Evolutionary conservation across 1,140 invertebrate genomes (phyloP), one percentile per base, ranked within the genome.

Genomic region (Drosophila ercepeae): DNA sequence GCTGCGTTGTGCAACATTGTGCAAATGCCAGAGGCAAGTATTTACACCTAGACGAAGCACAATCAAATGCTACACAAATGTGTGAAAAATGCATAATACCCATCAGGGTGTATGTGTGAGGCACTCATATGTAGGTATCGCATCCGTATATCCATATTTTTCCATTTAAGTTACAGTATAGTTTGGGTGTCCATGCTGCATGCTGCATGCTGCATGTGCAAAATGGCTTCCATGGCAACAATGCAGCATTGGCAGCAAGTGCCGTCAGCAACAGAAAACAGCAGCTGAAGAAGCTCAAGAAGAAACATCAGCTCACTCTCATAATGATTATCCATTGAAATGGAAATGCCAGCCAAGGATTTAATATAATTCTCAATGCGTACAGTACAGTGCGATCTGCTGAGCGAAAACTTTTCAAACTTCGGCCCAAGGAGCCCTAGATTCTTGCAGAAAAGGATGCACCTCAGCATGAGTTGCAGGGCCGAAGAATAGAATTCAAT

Each of bases 281-380:
- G 32, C 49, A 55, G 54, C 45, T 39, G n/a, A 39, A 57, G 52
- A 44, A 59, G 25, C 45, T 16, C 36, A 39, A 52, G 52, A 44
- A 59, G 25, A 34, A 52, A 34, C 36, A 53, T 50, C 57, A 41
- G 23, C 63, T 73, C 59, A 57, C 64, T 75, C 77, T 89, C 79
- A 89, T 89, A 89, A 89, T 89, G 84, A 89, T 89, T 89, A 89
- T 89, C 84, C 84, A 89, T 89, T 89, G 86, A 89, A 84, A 89
- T 89, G 84, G 84, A 89, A 89, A 89, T 83, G 69, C 73, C 73
- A 74, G 74, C 69, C 73, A 84, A 73, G 79, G 86, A 89, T 89
- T 89, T 89, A 89, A 89, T 89, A 89, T 86, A 76, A 89, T 81
- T 89, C 70, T 59, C 76, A 74, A 75, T 78, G 63, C 70, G 76